Base-by-base conservation (phyloP, 1,140 invertebrate genomes). In the Philotrypesis tridentata region DNA sequence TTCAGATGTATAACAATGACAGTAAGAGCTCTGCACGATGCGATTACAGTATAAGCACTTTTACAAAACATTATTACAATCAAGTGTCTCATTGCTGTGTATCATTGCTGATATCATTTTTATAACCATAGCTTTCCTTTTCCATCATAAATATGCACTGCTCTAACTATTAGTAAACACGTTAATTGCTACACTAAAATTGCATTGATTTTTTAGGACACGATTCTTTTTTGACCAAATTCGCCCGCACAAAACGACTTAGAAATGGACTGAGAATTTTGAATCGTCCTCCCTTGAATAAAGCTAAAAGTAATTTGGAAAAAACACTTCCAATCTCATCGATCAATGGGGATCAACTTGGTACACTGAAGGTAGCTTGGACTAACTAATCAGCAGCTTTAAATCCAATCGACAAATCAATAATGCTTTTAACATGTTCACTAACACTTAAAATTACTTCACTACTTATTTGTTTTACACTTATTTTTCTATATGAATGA, bases 161-260 rank as follows among this genome's bases (percentile, higher is more conserved):
- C 37, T 25, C n/a, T n/a, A n/a, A n/a, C n/a, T n/a, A n/a, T n/a
- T n/a, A 79, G 68, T 29, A 21, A 14, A 40, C 33, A 71, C n/a
- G 70, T 63, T 23, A 67, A 37, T 79, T 33, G 43, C 37, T 25
- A 40, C 7, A 71, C 11, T 37, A 29, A 61, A 27, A n/a, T 23
- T n/a, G 61, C 43, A 31, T 85, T 83, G 80, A 37, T 67, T 6
- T 70, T 23, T 71, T 40, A 90, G 90, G 90, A 82, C 90, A 92
- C 60, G 87, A 91, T 77, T 89, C 86, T 0, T 91, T 88, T 48
- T 72, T 90, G 17, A 84, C 75, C 21, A 90, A 88, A 68, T 87
- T 88, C 48, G 88, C 83, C 29, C 87, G 82, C 60, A 79, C 79
- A n/a, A 89, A 89, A 61, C 83, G 73, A 0, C 29, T 82, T 31